Percentiles rank a stretch among this genome's conserved stretches.
Evolutionary conservation across 2,888 invertebrate genomes (phyloP).

Genomic region (Brenthis daphne): DNA sequence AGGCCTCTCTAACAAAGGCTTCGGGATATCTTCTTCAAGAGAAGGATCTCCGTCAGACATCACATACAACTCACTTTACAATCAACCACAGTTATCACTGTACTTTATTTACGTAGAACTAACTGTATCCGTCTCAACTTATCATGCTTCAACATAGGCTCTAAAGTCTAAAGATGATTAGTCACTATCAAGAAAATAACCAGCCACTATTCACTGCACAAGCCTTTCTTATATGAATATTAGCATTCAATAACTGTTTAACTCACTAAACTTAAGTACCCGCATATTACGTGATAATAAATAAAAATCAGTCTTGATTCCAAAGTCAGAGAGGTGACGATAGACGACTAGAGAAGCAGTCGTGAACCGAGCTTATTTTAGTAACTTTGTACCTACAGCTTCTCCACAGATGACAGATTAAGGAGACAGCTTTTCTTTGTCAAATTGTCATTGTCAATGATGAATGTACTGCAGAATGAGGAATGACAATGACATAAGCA

Average conservation of each 20-base stretch:
- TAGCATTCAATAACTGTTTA: background rate
- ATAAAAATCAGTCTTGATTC: slow-evolving; percentile 29
- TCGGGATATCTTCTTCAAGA: slow-evolving; percentile 75
- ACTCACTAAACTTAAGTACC: slow-evolving; percentile 27
- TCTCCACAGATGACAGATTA: too few relatives aligned
- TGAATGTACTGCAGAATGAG: background rate
- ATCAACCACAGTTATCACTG: slow-evolving; percentile 11
- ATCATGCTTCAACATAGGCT: slow-evolving; percentile 24
- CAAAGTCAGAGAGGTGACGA: slow-evolving; percentile 16
- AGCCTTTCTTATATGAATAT: slow-evolving; percentile 10
- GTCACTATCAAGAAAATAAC: slow-evolving; percentile 36
- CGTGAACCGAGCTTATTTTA: slow-evolving; percentile 19
- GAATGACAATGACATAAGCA: too few relatives aligned
- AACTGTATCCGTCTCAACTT: slow-evolving; percentile 15
- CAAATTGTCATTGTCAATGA: slow-evolving; percentile 8
- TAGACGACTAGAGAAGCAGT: slow-evolving; percentile 16
- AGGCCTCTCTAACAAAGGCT: slow-evolving; percentile 62
- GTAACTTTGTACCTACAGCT: background rate
- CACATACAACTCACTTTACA: slow-evolving; percentile 48
- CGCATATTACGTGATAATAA: slow-evolving; percentile 26
- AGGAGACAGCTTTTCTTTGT: slow-evolving; percentile 4
- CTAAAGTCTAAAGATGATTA: slow-evolving; percentile 34
- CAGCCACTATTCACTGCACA: slow-evolving; percentile 1
- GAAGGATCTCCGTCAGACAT: slow-evolving; percentile 82
- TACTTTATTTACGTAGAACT: slow-evolving; percentile 3